These are phyloP conservation scores for Dipodomys merriami DNA, from an alignment of 2,113 vertebrate genomes.

Conservation along the genomic window DNA sequence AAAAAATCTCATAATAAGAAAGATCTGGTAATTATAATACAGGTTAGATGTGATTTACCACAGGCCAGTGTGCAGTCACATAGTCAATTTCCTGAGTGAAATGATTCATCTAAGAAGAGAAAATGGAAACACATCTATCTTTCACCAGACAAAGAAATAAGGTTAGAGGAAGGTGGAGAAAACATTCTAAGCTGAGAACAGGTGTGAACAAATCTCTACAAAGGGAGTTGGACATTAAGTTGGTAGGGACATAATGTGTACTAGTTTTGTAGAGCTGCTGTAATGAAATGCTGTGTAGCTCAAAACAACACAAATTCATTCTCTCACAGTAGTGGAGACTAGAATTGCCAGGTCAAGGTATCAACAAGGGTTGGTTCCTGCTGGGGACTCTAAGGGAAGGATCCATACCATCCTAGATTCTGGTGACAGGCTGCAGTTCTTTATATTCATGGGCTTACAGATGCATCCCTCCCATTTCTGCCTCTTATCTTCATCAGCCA, in stretches of 20 bases:
- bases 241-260: not conserved
- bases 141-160: not conserved
- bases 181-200: not conserved
- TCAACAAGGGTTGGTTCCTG: not conserved
- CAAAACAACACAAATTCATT: not conserved
- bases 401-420: not conserved
- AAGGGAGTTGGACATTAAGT: not conserved
- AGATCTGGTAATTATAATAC: not conserved
- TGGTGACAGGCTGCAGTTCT: not conserved
- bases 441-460: not conserved
- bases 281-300: not conserved
- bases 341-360: not conserved
- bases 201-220: not conserved
- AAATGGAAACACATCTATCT: not conserved
- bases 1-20: not conserved
- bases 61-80: not conserved
- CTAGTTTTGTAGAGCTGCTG: not conserved
- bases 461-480: not conserved
- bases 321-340: not conserved
- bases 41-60: not conserved
- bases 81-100: not conserved
- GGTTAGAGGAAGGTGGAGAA: not conserved
- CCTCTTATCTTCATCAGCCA: not conserved
- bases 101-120: not conserved
- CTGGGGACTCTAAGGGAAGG: not conserved